Percentiles rank a stretch among this genome's conserved stretches.
Evolutionary conservation across 2,113 vertebrate genomes (phyloP).

Genomic region (Aleadryas rufinucha): DNA sequence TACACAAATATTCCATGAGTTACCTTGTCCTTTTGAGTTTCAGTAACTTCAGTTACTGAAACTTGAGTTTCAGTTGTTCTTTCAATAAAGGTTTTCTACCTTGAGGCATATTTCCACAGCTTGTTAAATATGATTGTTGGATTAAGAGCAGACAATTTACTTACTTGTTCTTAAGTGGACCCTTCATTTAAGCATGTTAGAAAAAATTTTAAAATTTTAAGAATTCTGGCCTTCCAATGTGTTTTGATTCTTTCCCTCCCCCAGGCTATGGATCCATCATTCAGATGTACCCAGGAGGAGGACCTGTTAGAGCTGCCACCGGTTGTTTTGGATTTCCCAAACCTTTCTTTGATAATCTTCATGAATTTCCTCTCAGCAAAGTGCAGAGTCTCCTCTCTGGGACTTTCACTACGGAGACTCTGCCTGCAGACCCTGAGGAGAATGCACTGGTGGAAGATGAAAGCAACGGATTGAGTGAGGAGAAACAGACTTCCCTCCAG

Average conservation of each 20-base stretch:
- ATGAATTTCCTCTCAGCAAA: constrained; percentile 92
- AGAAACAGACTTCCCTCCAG: constrained; percentile 43
- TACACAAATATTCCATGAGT: neutral
- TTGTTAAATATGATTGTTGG: neutral
- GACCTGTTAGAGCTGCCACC: constrained; percentile 86
- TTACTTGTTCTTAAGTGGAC: neutral
- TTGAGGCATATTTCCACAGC: neutral
- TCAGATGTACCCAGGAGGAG: constrained; percentile 90
- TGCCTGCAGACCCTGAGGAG: constrained; percentile 72
- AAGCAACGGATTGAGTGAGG: constrained; percentile 49
- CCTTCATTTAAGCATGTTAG: neutral
- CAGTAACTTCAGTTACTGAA: too few relatives aligned
- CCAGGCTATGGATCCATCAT: constrained; percentile 91
- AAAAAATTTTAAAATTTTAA: neutral
- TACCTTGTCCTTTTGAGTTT: neutral
- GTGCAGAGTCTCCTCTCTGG: constrained; percentile 87
- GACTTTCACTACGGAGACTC: constrained; percentile 71
- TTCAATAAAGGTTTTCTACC: neutral
- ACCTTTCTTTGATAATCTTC: constrained; percentile 82
- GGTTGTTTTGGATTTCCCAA: constrained; percentile 92
- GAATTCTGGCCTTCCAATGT: neutral
- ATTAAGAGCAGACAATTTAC: neutral
- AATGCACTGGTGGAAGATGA: constrained; percentile 24
- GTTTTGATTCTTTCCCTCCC: neutral
- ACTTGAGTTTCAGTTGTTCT: too few relatives aligned